Percentiles rank a stretch among this genome's conserved stretches.
Evolutionary conservation across 2,888 invertebrate species (phyloP).

Genomic region (Rhagonycha fulva): DNA sequence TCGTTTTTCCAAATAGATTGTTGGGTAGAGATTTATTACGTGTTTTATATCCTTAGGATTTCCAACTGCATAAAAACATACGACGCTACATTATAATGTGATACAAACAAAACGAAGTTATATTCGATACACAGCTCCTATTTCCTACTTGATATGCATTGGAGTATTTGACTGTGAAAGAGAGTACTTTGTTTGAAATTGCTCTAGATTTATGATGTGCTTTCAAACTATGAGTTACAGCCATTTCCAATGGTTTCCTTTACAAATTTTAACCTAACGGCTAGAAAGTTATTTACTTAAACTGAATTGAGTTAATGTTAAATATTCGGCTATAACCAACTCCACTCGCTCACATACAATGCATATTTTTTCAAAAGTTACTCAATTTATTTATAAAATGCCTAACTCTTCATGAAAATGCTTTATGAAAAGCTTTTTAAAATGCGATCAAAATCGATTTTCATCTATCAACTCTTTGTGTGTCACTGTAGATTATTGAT

Average conservation of each 20-base stretch:
- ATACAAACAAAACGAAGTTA: constrained; percentile 23
- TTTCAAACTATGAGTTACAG: constrained; percentile 18
- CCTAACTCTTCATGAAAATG: constrained; percentile 1
- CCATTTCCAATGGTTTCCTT: constrained; percentile 11
- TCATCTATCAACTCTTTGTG: constrained; percentile 8
- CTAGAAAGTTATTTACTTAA: background rate
- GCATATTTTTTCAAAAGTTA: background rate
- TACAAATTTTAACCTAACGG: background rate
- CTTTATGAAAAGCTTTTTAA: background rate
- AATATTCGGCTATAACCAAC: background rate
- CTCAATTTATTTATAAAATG: background rate
- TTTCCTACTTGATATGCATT: constrained; percentile 30
- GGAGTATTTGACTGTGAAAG: constrained; percentile 25
- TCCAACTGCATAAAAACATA: constrained; percentile 19
- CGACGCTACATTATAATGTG: constrained; percentile 4
- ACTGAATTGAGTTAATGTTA: background rate
- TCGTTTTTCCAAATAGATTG: constrained; percentile 20
- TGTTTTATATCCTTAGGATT: constrained; percentile 24
- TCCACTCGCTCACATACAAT: background rate
- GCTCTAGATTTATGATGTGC: constrained; percentile 19
- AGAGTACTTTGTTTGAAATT: constrained; percentile 24
- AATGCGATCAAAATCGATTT: constrained; percentile 16
- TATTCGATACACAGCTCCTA: constrained; percentile 17
- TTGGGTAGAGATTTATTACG: constrained; percentile 26
- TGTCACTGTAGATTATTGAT: constrained; percentile 12